Conservation (phyloP, 2,113 vertebrate species). For the Lepidothrix coronata region DNA sequence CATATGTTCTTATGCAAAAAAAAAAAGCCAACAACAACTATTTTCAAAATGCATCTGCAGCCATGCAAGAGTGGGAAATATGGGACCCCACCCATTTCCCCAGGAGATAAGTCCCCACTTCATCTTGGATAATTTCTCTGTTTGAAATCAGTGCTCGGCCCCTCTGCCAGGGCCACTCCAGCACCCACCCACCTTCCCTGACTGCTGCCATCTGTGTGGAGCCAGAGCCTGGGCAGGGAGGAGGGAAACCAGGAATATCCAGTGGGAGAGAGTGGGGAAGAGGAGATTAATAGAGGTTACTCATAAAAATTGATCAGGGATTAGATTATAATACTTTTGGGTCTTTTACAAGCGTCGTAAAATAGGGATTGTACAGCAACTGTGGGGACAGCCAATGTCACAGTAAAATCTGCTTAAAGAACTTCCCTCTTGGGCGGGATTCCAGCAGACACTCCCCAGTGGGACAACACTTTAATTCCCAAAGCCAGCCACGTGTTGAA, state of each 20-base stretch:
- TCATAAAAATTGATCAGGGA: background rate
- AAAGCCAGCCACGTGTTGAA: accelerated
- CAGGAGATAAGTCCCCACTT: background rate
- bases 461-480: accelerated
- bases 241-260: accelerated
- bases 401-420: too few relatives aligned
- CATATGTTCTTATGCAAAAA: background rate
- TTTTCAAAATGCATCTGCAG: background rate
- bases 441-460: background rate
- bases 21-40: background rate
- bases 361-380: background rate
- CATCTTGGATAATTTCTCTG: background rate
- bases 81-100: background rate
- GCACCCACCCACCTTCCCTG: accelerated
- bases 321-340: background rate
- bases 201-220: accelerated
- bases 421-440: background rate
- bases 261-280: too few relatives aligned
- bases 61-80: accelerated
- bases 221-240: background rate
- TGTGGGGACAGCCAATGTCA: accelerated
- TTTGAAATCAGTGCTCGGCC: background rate
- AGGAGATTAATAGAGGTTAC: too few relatives aligned
- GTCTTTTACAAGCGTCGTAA: too few relatives aligned
- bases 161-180: accelerated